A percentile compares a stretch with the other conserved stretches of the same genome.
phyloP scores from a whole-genome alignment of 2,888 invertebrate genomes.

The Microplitis deprimator region DNA sequence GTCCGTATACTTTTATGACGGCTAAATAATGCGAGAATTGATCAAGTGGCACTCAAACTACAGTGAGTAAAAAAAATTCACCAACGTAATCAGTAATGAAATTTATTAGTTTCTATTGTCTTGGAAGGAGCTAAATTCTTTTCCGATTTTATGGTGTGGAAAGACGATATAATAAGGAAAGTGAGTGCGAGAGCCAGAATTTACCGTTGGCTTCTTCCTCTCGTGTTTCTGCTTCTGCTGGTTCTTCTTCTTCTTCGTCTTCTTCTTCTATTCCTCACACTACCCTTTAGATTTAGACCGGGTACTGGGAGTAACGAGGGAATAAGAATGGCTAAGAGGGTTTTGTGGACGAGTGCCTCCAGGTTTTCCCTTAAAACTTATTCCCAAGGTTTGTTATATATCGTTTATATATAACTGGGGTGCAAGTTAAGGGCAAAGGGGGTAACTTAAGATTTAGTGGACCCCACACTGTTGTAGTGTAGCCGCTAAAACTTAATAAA shows the following conservation, averaged over 20 bases:
- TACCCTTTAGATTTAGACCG: conserved; percentile 24
- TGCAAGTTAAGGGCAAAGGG: conserved; percentile 33
- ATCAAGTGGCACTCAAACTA: conserved; percentile 42
- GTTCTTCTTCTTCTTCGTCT: background rate
- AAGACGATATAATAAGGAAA: conserved; percentile 72
- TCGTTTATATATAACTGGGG: background rate
- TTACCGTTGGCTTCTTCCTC: conserved; percentile 8
- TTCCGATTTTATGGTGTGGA: conserved; percentile 72
- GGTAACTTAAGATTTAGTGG: conserved; percentile 66
- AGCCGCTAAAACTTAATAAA: conserved; percentile 61
- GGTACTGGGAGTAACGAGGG: conserved; percentile 70
- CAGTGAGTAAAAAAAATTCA: conserved; percentile 51
- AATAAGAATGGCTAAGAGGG: conserved; percentile 68
- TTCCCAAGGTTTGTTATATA: background rate
- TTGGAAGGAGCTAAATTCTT: conserved; percentile 67
- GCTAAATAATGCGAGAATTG: conserved; percentile 20
- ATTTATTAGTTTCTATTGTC: conserved; percentile 72
- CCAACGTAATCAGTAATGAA: conserved; percentile 70
- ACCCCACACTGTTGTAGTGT: conserved; percentile 62
- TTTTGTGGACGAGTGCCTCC: conserved; percentile 25
- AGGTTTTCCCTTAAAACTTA: conserved; percentile 26
- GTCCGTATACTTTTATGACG: conserved; percentile 8
- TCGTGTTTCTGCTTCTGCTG: background rate
- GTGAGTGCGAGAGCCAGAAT: conserved; percentile 47
- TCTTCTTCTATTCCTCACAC: background rate